phyloP scores from a whole-genome alignment of 2,888 invertebrate genomes.

The Agonopterix arenella region DNA sequence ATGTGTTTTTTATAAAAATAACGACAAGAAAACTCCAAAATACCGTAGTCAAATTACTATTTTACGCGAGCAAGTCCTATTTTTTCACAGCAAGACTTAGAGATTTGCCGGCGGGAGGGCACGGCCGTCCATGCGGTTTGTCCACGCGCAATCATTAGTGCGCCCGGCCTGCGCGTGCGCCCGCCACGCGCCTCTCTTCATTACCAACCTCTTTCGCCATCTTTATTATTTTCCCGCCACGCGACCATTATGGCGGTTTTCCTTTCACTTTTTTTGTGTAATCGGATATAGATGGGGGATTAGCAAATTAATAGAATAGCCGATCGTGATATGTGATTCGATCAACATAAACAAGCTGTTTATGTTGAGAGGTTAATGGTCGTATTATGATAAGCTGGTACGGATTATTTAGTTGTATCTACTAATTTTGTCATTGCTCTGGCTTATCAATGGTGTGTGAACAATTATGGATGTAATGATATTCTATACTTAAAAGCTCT shows the following conservation, averaged over 20 bases:
- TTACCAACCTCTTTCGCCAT: slow-evolving; percentile 51
- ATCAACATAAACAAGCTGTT: slow-evolving; percentile 63
- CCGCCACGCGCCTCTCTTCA: slow-evolving; percentile 56
- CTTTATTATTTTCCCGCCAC: slow-evolving; percentile 69
- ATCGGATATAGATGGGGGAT: slow-evolving; percentile 56
- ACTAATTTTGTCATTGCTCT: too few species aligned
- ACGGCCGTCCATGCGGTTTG: slow-evolving; percentile 22
- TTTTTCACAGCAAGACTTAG: background rate
- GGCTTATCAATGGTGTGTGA: too few species aligned
- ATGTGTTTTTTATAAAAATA: too few species aligned
- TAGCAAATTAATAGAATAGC: slow-evolving; percentile 29
- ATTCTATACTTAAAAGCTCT: too few species aligned
- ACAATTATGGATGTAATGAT: too few species aligned
- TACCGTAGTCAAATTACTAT: too few species aligned
- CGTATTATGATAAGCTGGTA: slow-evolving; percentile 25
- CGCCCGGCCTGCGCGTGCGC: slow-evolving; percentile 17
- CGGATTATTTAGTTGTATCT: slow-evolving; percentile 3
- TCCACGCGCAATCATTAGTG: slow-evolving; percentile 31
- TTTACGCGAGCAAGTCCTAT: too few species aligned
- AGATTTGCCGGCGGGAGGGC: background rate
- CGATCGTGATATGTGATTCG: slow-evolving; percentile 57
- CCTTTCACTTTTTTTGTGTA: slow-evolving; percentile 40
- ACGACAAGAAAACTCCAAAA: too few species aligned
- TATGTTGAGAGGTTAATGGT: slow-evolving; percentile 49
- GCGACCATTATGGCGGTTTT: slow-evolving; percentile 58